Base-by-base conservation (phyloP, 2,797 vertebrate species). In the Pampus argenteus region DNA sequence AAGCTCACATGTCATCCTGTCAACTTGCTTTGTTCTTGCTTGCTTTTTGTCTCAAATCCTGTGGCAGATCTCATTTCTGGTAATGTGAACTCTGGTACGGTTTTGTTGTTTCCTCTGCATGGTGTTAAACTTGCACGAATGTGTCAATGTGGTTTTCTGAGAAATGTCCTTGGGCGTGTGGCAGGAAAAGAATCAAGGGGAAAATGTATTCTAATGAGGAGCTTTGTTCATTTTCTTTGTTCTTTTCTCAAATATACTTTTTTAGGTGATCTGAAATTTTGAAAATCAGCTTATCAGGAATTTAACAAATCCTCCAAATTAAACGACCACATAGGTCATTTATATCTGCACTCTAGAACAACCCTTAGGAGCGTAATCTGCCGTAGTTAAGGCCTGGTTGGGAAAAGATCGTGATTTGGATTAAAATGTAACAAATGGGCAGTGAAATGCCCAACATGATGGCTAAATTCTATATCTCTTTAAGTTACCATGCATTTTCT, bases 121-220 rank as follows among this genome's bases (percentile, higher is more conserved):
- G 29, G 54, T 36, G 64, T 72, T 59, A 36, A 73, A 51, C 55
- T 25, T 64, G 75, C 28, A 54, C 0, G 54, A 61, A 88, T 63
- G 82, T 88, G 86, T 67, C 45, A 60, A 1, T 81, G 90, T 0
- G 84, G 81, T 82, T 91, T 92, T 89, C 90, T 86, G 48, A 84
- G 79, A 90, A 92, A 47, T 79, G 50, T 70, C 67, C 74, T 68
- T 70, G n/a, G 44, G 40, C 22, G 1, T 28, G 14, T 17, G n/a
- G 6, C 28, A 34, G 40, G 26, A 75, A 68, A 55, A 9, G 67
- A 56, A 42, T 29, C 1, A n/a, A 18, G 72, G 71, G 59, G 22
- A 20, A 62, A 50, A 17, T 61, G 38, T 48, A 55, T 82, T 74
- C 45, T 70, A 57, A 81, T 76, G 18, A 60, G 55, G 15, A 38